A percentile compares a stretch with the other conserved stretches of the same genome.
These are phyloP conservation scores for Malachius bipustulatus DNA, from an alignment of 2,888 invertebrate genomes.

Conservation along the genomic window DNA sequence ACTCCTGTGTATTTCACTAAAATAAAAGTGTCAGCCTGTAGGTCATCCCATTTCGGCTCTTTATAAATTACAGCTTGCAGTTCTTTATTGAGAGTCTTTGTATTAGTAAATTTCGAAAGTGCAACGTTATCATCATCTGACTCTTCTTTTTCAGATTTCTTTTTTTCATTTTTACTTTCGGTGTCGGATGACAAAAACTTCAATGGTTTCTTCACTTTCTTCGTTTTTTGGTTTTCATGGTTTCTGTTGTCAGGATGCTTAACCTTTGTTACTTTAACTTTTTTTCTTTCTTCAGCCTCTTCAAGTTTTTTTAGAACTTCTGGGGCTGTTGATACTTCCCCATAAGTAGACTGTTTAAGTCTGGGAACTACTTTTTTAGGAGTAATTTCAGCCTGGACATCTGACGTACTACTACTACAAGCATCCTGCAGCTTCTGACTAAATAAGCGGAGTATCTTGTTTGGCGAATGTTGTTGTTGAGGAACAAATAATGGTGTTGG, in stretches of 20 bases:
- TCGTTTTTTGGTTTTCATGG: background rate
- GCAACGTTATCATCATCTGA: too few relatives aligned
- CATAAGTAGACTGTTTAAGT: constrained; percentile 6
- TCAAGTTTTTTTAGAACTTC: constrained; percentile 4
- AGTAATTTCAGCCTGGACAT: background rate
- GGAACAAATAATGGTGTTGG: too few relatives aligned
- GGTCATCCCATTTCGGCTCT: too few relatives aligned
- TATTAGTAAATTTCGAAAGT: too few relatives aligned
- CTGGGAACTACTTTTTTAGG: constrained; percentile 1
- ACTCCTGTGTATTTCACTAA: too few relatives aligned
- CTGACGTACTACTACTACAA: background rate
- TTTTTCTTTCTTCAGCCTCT: constrained; percentile 2
- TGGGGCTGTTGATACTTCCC: constrained; percentile 4
- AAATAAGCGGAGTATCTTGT: background rate
- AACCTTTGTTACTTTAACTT: too few relatives aligned
- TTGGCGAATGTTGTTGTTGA: constrained; percentile 3
- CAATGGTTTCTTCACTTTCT: background rate
- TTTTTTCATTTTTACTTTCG: too few relatives aligned
- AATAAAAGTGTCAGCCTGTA: too few relatives aligned
- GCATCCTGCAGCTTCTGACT: too few relatives aligned
- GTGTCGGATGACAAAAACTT: background rate
- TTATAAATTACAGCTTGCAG: too few relatives aligned
- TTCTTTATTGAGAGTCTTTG: too few relatives aligned
- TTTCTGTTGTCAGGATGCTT: background rate
- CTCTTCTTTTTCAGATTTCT: too few relatives aligned